A percentile compares a stretch with the other conserved stretches of the same genome.
Evolutionary conservation across 2,113 vertebrate species (phyloP).

Genomic region (Hassar affinis): DNA sequence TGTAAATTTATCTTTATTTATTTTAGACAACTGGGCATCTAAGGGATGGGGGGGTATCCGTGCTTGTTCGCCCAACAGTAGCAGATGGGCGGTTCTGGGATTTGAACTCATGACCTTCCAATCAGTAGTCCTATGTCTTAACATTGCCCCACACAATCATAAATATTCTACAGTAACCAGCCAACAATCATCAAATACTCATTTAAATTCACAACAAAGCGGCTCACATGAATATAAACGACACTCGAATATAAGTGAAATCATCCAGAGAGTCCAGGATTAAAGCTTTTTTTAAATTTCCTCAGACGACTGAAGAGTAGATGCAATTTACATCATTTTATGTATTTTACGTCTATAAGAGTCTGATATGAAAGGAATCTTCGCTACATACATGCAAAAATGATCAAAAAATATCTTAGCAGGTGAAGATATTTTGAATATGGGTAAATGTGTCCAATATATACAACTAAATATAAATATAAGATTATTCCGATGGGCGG

Average conservation of each 20-base stretch:
- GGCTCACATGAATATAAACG: neutral
- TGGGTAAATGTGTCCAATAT: too few species aligned
- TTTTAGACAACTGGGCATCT: too few species aligned
- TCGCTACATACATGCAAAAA: neutral
- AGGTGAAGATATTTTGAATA: neutral
- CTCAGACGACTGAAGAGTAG: neutral
- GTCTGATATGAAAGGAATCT: neutral
- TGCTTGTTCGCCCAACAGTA: too few species aligned
- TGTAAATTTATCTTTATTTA: too few species aligned
- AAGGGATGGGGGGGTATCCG: too few species aligned
- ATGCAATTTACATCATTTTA: neutral
- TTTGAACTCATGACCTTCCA: too few species aligned
- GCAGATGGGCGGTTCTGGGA: too few species aligned
- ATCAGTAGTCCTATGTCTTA: too few species aligned
- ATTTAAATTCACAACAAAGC: neutral
- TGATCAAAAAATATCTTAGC: neutral
- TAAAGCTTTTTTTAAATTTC: neutral
- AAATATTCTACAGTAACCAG: neutral
- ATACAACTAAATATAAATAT: too few species aligned
- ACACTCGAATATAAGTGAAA: neutral
- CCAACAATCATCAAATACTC: neutral
- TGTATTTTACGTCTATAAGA: neutral
- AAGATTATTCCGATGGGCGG: too few species aligned
- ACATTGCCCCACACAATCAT: neutral
- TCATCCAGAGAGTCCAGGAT: neutral